Percentiles rank a stretch among this genome's conserved stretches.
phyloP scores from a whole-genome alignment of 2,113 vertebrate genomes.

The Budorcas taxicolor region DNA sequence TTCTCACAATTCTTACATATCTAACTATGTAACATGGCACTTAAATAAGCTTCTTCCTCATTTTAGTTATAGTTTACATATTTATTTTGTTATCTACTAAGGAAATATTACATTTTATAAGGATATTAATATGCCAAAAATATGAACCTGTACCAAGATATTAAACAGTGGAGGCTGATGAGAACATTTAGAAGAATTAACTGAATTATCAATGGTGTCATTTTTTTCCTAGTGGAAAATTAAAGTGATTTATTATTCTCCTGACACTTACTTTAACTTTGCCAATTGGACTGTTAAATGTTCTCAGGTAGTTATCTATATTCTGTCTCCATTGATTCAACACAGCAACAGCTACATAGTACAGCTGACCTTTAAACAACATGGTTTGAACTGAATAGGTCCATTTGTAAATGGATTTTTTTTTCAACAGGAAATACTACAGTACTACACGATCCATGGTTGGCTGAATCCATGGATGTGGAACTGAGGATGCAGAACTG shows the following conservation, averaged over 20 bases:
- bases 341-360: background rate
- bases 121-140: background rate
- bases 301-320: background rate
- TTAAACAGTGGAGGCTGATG: background rate
- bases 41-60: background rate
- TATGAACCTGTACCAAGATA: background rate
- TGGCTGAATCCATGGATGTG: background rate
- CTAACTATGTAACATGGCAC: background rate
- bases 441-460: background rate
- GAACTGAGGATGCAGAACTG: background rate
- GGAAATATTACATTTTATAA: conserved; percentile 19
- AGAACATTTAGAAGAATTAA: background rate
- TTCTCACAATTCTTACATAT: background rate
- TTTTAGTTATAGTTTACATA: background rate
- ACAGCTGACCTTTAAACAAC: background rate
- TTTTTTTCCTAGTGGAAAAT: background rate
- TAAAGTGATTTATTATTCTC: background rate
- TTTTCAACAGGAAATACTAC: background rate
- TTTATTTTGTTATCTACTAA: background rate
- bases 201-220: background rate
- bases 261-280: background rate
- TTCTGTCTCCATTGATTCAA: background rate
- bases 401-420: background rate
- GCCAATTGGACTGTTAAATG: background rate
- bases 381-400: background rate